Percentiles rank a stretch among this genome's conserved stretches.
phyloP scores from a whole-genome alignment of 2,797 vertebrate genomes.

The Myripristis jacobus region DNA sequence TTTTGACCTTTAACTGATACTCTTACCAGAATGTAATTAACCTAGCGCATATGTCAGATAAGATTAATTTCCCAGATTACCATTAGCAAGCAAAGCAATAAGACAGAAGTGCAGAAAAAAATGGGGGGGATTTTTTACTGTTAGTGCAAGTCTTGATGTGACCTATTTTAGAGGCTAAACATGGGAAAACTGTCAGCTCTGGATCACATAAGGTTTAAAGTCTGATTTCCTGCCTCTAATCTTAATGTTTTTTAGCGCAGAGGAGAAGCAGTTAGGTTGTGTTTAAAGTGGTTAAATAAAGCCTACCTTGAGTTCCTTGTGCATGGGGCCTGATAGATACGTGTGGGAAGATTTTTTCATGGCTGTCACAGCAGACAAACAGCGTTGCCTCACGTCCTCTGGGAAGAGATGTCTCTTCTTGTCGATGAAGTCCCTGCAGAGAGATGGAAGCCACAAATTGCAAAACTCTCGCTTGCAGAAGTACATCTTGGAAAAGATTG shows the following conservation, averaged over 20 bases:
- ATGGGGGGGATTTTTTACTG: no score
- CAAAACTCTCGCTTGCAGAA: no score
- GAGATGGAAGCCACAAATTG: neutral
- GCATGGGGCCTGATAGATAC: slow-evolving; percentile 65
- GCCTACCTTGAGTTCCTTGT: slow-evolving; percentile 72
- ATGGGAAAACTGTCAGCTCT: no score
- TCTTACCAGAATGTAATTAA: no score
- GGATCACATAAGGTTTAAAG: neutral
- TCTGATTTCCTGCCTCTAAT: neutral
- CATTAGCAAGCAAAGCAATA: neutral
- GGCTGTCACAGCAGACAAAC: slow-evolving; percentile 52
- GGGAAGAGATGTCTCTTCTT: slow-evolving; percentile 51
- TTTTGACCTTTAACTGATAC: no score
- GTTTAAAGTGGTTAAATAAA: neutral
- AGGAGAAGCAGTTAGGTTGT: no score
- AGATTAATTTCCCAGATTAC: no score
- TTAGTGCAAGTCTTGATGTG: no score
- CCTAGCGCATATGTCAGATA: no score
- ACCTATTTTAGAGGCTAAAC: no score
- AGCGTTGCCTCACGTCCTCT: slow-evolving; percentile 38
- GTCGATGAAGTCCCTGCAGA: slow-evolving; percentile 70
- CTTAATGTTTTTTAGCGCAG: no score
- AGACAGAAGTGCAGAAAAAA: neutral
- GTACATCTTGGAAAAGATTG: no score
- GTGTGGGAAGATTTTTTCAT: slow-evolving; percentile 64